Percentiles rank a stretch among this genome's conserved stretches.
Conservation (phyloP, 2,888 invertebrate genomes). For the Erebia palarica region DNA sequence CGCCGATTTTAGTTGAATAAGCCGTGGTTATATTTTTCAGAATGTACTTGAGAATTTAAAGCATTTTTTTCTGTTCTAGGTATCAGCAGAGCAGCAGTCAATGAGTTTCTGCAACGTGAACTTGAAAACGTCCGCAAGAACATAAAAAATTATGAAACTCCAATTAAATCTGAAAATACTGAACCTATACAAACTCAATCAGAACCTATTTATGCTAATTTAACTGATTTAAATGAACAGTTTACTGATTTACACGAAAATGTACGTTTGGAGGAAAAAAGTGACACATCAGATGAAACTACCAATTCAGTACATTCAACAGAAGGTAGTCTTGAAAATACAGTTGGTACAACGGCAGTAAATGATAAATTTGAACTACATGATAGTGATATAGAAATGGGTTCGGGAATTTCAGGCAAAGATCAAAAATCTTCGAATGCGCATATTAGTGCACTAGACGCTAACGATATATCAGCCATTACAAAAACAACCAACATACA, state of each 20-base stretch:
- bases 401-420: slow-evolving; percentile 61
- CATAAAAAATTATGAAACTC: slow-evolving; percentile 47
- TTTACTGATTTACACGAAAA: slow-evolving; percentile 32
- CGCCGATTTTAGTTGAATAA: no score
- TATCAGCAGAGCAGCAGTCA: slow-evolving; percentile 61
- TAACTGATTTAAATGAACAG: slow-evolving; percentile 40
- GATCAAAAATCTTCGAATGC: slow-evolving; percentile 59
- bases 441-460: slow-evolving; percentile 40
- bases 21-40: no score
- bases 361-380: slow-evolving; percentile 18
- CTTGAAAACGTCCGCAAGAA: slow-evolving; percentile 71
- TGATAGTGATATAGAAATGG: slow-evolving; percentile 50
- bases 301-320: background rate
- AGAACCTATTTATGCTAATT: slow-evolving; percentile 65
- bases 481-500: slow-evolving; percentile 61
- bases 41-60: background rate
- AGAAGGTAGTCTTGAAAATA: slow-evolving; percentile 2
- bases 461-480: slow-evolving; percentile 47
- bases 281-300: slow-evolving; percentile 31
- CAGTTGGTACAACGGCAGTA: background rate
- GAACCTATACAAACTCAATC: slow-evolving; percentile 3
- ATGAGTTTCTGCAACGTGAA: slow-evolving; percentile 67
- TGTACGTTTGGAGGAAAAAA: slow-evolving; percentile 19
- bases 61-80: slow-evolving; percentile 48
- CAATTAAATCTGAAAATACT: slow-evolving; percentile 34